Conservation (phyloP, 2,113 vertebrate genomes). For the Bos javanicus region DNA sequence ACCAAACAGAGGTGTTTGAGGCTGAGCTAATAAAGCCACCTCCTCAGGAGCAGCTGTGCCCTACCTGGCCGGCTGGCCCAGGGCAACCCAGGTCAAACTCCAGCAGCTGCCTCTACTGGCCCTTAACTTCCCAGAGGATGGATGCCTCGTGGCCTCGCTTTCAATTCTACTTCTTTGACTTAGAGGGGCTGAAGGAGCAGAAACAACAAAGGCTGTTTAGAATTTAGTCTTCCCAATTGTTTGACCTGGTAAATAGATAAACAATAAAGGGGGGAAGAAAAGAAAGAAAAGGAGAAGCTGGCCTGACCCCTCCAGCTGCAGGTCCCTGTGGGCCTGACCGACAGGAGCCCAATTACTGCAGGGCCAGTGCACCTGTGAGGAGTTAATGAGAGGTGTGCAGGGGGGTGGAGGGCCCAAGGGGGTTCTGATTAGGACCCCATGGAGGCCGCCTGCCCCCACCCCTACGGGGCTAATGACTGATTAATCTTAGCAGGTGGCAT, state of each 20-base stretch:
- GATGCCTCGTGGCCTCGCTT: conserved; percentile 12
- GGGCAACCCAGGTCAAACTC: neutral
- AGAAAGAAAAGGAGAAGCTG: neutral
- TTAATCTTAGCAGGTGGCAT: neutral
- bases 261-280: neutral
- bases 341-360: conserved; percentile 18
- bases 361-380: conserved; percentile 79
- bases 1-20: neutral
- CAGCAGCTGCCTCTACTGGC: neutral
- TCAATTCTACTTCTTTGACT: conserved; percentile 27
- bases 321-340: neutral
- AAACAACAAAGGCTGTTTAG: conserved; percentile 34
- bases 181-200: neutral
- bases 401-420: neutral
- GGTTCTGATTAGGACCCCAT: conserved; percentile 76
- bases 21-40: rapidly evolving
- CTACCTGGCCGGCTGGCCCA: neutral
- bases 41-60: neutral
- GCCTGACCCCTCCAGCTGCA: conserved; percentile 13
- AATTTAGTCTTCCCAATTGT: neutral
- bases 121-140: conserved; percentile 28
- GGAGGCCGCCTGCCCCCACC: conserved; percentile 74
- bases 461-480: conserved; percentile 50
- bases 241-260: conserved; percentile 11
- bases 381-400: conserved; percentile 76